Base-by-base conservation (phyloP, 1,140 invertebrate genomes). In the Euschistus heros region DNA sequence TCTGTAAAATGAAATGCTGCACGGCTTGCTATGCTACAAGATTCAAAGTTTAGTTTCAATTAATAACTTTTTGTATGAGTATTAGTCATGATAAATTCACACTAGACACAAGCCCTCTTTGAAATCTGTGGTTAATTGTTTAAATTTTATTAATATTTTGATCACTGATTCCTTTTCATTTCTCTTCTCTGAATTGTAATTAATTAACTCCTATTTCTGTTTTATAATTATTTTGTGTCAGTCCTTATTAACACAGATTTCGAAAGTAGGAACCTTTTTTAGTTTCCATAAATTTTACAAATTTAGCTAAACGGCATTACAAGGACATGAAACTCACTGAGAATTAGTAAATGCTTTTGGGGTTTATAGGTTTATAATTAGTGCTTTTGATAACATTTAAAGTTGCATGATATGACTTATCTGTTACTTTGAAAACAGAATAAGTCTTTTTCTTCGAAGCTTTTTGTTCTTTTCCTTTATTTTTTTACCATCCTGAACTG, bases 61-160 rank as follows among this genome's bases (percentile, higher is more conserved):
- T 22, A 42, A 26, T 20, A 22, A 26, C 24, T 26, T 18, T 61
- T 18, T 18, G 26, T 18, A 61, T 61, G 59, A 61, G 59, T 61
- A 61, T 61, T 61, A 44, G 59, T 61, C 59, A 61, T 61, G 59
- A 61, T 57, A 22, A 57, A 24, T 57, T 26, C 54, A 57, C 54
- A 26, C 22, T 57, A 57, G 14, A 18, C 37, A 20, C n/a, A 17
- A 33, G 4, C 22, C 30, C 33, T 42, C 27, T 44, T 61, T 61
- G 30, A 61, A 61, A 61, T 61, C 59, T 61, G 59, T 61, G 59
- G 55, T 59, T 59, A 59, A 59, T 33, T 59, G 15, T 33, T 59
- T 59, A 27, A 27, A 27, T 27, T 59, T 59, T 59, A n/a, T 59
- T 59, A n/a, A 24, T 27, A n/a, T 27, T 59, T 14, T 22, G 15